Evolutionary conservation across 2,888 invertebrate species (phyloP).

Genomic region (Euproctis similis): DNA sequence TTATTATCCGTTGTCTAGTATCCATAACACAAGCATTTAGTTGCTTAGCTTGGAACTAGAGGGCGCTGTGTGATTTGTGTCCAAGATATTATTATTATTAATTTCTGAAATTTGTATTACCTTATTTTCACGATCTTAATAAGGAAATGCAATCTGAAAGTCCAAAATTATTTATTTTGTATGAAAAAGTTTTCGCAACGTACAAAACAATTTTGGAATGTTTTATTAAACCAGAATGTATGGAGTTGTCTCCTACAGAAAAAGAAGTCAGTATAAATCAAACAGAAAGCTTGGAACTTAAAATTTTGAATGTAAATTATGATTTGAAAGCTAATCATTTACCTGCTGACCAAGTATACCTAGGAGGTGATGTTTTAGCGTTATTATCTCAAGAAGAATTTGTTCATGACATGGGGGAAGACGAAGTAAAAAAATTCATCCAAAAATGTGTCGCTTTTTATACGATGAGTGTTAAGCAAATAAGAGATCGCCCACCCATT

Average conservation of each 20-base stretch:
- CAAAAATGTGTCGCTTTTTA: constrained; percentile 5
- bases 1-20: too few relatives aligned
- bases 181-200: constrained; percentile 10
- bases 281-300: neutral
- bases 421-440: constrained; percentile 1
- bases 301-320: constrained; percentile 2
- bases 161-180: constrained; percentile 13
- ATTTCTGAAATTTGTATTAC: constrained; percentile 2
- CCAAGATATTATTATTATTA: too few relatives aligned
- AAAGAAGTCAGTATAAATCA: neutral
- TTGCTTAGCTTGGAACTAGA: too few relatives aligned
- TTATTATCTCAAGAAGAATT: constrained; percentile 4
- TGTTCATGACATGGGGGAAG: constrained; percentile 1
- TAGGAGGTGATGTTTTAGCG: constrained; percentile 1
- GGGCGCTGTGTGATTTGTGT: too few relatives aligned
- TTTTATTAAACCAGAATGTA: constrained; percentile 12
- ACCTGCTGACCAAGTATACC: neutral
- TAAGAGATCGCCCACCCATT: constrained; percentile 8
- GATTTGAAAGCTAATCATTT: constrained; percentile 1
- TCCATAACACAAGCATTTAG: too few relatives aligned
- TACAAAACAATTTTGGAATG: constrained; percentile 13
- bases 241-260: constrained; percentile 6
- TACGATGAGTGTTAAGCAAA: constrained; percentile 7
- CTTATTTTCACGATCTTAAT: constrained; percentile 1
- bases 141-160: constrained; percentile 19